These are phyloP conservation scores for Acromyrmex charruanus DNA, from an alignment of 1,140 invertebrate genomes.

Conservation along the genomic window DNA sequence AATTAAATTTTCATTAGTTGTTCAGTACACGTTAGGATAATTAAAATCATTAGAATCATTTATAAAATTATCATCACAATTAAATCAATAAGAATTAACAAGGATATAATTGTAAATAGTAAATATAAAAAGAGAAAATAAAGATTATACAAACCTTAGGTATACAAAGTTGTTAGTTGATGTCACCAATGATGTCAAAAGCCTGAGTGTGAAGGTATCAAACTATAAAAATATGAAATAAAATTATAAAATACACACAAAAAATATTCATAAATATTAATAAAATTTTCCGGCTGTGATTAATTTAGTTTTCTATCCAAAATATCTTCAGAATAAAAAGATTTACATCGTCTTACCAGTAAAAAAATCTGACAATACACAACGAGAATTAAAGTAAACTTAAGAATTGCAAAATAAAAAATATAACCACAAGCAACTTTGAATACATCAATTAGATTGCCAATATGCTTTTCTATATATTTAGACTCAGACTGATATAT, in stretches of 20 bases:
- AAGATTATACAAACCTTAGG: neutral
- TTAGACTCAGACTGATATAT: neutral
- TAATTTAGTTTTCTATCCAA: no score
- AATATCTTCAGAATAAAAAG: no score
- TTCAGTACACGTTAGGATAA: constrained; percentile 39
- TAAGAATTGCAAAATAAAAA: neutral
- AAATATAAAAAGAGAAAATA: neutral
- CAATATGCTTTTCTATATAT: neutral
- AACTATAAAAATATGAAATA: neutral
- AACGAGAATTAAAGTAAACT: neutral
- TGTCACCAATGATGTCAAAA: neutral
- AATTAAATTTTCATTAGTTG: constrained; percentile 1
- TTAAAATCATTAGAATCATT: constrained; percentile 46
- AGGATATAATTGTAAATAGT: neutral
- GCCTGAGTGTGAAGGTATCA: neutral
- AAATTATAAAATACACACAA: neutral
- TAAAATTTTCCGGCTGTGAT: neutral
- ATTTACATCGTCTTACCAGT: constrained; percentile 35
- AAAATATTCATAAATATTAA: neutral
- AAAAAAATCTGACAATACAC: neutral
- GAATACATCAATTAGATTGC: neutral
- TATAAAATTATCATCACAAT: constrained; percentile 41
- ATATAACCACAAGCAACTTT: neutral
- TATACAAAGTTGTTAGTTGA: neutral
- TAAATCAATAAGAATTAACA: neutral